Evolutionary conservation across 2,888 invertebrate species (phyloP).

Genomic region (Oligia fasciuncula): DNA sequence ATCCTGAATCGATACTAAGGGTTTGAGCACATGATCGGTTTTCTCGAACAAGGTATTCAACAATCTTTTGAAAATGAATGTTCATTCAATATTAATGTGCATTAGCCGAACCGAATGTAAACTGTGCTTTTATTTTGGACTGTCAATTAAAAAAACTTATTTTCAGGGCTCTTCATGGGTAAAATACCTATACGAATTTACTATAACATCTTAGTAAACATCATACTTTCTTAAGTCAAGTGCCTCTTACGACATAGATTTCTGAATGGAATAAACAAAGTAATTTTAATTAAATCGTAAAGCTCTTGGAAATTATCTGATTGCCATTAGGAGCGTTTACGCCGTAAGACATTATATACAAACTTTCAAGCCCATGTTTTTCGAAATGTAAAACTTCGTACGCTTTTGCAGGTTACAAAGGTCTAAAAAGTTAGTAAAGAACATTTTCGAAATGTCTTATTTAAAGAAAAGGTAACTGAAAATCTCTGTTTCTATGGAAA

Average conservation of each 20-base stretch:
- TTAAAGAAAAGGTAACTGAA: no score
- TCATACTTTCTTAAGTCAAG: neutral
- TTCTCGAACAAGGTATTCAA: slow-evolving; percentile 47
- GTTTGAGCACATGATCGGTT: slow-evolving; percentile 61
- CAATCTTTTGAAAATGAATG: slow-evolving; percentile 47
- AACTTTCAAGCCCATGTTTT: no score
- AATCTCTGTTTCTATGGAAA: no score
- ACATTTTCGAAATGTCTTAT: no score
- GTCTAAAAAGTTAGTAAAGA: no score
- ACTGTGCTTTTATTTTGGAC: neutral
- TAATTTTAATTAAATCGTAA: neutral
- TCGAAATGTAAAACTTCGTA: no score
- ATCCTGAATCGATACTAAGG: slow-evolving; percentile 59
- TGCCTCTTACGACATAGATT: neutral
- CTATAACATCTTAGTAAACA: neutral
- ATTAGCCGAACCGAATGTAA: slow-evolving; percentile 22
- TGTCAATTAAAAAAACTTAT: neutral
- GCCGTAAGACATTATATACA: no score
- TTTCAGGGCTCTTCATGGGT: neutral
- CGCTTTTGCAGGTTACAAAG: no score
- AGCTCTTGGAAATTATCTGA: neutral
- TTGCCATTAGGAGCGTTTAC: no score
- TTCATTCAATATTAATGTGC: slow-evolving; percentile 44
- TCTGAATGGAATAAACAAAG: neutral
- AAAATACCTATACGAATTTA: neutral